Evolutionary conservation across 2,888 invertebrate genomes (phyloP).

Genomic region (Nomada ruficornis): DNA sequence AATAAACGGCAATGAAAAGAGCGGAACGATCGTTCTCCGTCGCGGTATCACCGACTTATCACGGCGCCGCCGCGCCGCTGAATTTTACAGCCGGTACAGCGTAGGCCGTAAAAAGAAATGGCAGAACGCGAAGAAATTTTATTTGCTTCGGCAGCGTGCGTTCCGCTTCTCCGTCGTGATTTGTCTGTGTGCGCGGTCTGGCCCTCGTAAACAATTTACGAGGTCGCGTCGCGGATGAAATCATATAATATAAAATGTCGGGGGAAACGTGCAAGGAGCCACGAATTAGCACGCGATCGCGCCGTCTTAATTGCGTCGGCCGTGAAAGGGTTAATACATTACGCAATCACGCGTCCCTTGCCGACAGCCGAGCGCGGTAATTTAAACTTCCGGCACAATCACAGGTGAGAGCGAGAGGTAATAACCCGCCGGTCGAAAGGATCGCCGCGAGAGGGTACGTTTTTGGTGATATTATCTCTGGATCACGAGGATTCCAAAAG

Average conservation of each 20-base stretch:
- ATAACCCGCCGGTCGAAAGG: neutral
- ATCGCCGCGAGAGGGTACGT: neutral
- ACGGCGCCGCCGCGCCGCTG: constrained; percentile 45
- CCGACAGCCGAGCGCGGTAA: neutral
- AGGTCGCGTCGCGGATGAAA: constrained; percentile 11
- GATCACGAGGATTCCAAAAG: neutral
- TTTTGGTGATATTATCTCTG: neutral
- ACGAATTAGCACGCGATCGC: neutral
- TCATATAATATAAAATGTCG: constrained; percentile 1
- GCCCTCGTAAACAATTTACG: constrained; percentile 37
- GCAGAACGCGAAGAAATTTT: constrained; percentile 60
- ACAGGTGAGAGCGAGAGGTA: neutral
- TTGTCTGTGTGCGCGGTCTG: constrained; percentile 13
- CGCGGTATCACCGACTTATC: constrained; percentile 52
- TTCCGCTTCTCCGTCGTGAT: constrained; percentile 25
- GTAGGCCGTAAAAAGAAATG: constrained; percentile 57
- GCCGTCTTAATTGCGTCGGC: neutral
- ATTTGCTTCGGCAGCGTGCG: constrained; percentile 32
- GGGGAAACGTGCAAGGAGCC: neutral
- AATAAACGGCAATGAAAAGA: constrained; percentile 45
- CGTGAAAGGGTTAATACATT: neutral
- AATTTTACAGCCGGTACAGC: constrained; percentile 51
- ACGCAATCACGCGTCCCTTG: neutral
- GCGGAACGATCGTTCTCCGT: constrained; percentile 41
- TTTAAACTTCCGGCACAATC: neutral